A percentile compares a stretch with the other conserved stretches of the same genome.
phyloP scores from a whole-genome alignment of 2,888 invertebrate genomes.

The Phaonia tiefii region DNA sequence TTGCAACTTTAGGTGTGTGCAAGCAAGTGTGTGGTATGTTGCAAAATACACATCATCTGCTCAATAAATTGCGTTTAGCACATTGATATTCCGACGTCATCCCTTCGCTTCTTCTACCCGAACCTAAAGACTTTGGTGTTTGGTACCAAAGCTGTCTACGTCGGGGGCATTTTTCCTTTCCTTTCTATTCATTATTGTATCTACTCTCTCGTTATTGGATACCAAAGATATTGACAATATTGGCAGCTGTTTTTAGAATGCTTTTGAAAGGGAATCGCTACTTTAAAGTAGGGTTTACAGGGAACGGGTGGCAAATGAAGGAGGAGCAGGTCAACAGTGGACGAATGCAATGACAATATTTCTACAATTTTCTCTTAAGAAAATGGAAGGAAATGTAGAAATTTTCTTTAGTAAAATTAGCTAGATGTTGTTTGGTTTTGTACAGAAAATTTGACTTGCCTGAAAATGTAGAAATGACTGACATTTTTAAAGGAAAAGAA shows the following conservation, averaged over 20 bases:
- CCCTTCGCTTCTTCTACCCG: no score
- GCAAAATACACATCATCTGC: slow-evolving; percentile 61
- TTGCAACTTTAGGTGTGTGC: slow-evolving; percentile 5
- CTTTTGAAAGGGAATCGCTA: slow-evolving; percentile 44
- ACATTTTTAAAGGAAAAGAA: no score
- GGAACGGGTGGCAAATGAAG: background rate
- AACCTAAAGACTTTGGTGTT: slow-evolving; percentile 8
- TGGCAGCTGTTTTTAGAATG: slow-evolving; percentile 55
- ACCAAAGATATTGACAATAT: slow-evolving; percentile 59
- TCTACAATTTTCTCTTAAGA: no score
- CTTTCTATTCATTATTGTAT: slow-evolving; percentile 56
- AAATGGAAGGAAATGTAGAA: no score
- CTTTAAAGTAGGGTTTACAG: slow-evolving; percentile 1
- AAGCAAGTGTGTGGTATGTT: slow-evolving; percentile 19
- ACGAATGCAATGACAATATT: no score
- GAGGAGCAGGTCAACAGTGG: no score
- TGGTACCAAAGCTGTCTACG: slow-evolving; percentile 1
- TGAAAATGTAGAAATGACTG: no score
- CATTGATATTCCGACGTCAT: slow-evolving; percentile 35
- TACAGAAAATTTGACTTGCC: no score
- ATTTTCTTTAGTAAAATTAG: no score
- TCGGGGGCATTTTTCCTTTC: slow-evolving; percentile 32
- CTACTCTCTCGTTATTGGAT: slow-evolving; percentile 12
- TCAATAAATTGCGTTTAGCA: slow-evolving; percentile 62
- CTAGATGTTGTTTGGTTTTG: no score